A percentile compares a stretch with the other conserved stretches of the same genome.
Evolutionary conservation across 1,140 invertebrate genomes (phyloP).

Genomic region (Anastrepha obliqua): DNA sequence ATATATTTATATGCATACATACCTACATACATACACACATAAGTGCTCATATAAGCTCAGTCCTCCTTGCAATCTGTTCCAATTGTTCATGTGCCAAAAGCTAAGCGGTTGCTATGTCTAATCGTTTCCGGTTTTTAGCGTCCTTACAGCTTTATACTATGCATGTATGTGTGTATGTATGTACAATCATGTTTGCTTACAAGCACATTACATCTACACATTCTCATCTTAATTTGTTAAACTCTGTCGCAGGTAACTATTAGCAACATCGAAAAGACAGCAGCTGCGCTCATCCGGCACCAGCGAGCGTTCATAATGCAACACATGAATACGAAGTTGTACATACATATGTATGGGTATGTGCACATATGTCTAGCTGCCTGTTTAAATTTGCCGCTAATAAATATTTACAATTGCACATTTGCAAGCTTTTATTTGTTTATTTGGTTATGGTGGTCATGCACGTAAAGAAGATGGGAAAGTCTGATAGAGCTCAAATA

Average conservation of each 20-base stretch:
- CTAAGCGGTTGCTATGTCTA: not conserved
- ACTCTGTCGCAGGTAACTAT: not conserved
- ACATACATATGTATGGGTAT: not conserved
- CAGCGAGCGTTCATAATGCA: not conserved
- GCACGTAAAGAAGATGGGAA: too few relatives aligned
- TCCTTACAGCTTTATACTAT: too few relatives aligned
- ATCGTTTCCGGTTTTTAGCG: not conserved
- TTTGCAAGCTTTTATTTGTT: not conserved
- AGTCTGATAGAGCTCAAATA: too few relatives aligned
- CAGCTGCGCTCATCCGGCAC: not conserved
- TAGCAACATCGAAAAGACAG: not conserved
- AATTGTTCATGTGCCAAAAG: not conserved
- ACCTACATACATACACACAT: not conserved
- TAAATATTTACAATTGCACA: not conserved
- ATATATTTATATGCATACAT: not conserved
- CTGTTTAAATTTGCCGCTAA: not conserved
- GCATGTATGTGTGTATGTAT: too few relatives aligned
- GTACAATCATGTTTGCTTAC: too few relatives aligned
- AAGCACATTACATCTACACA: not conserved
- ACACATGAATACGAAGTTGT: too few relatives aligned
- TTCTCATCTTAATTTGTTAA: not conserved
- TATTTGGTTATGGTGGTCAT: not conserved
- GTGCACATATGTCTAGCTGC: not conserved
- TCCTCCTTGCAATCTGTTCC: not conserved
- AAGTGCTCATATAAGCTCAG: not conserved